Base-by-base conservation (phyloP, 2,113 vertebrate genomes). In the Corythaeola cristata region DNA sequence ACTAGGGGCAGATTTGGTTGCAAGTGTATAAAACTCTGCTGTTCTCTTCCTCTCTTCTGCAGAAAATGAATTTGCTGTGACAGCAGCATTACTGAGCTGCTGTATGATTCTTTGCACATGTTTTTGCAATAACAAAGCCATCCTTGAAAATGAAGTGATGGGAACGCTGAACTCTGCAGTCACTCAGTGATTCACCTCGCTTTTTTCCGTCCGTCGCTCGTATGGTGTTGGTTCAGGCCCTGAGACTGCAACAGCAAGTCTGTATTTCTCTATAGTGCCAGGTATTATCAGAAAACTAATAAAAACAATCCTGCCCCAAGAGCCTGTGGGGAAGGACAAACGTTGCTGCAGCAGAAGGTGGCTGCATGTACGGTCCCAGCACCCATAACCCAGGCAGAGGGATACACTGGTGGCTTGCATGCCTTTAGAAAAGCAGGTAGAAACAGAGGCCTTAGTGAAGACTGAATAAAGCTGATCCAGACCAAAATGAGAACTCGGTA, bases 1-100 rank as follows among this genome's bases (percentile, higher is more conserved):
- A 89, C 88, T 78, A 41, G 89, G 55, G 91, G 87, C 88, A 94
- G 59, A 89, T 80, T 93, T 79, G 45, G 66, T 89, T 91, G 71
- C 67, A 79, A 89, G 80, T 89, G 35, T 72, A 27, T 73, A 32
- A 77, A 94, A 83, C 55, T 77, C 75, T 89, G 85, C 89, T 92
- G 68, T 80, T 95, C 41, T 62, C 88, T 60, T 79, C 52, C 84
- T 77, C 62, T 88, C 49, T 81, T 77, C 88, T 69, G 71, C 82
- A 90, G 85, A 85, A 93, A 83, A 90, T 53, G 47, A 79, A 94
- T 96, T 79, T 96, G 62, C 94, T 93, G 45, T 94, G 93, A 91
- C 93, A 91, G 93, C 91, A 96, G 95, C 88, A 58, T 88, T 93
- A 87, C 78, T 45, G 71, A 91, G 77, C 66, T 90, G 85, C 85